These are phyloP conservation scores for Cephalopachus bancanus DNA, from an alignment of 2,797 vertebrate genomes.

Conservation along the genomic window DNA sequence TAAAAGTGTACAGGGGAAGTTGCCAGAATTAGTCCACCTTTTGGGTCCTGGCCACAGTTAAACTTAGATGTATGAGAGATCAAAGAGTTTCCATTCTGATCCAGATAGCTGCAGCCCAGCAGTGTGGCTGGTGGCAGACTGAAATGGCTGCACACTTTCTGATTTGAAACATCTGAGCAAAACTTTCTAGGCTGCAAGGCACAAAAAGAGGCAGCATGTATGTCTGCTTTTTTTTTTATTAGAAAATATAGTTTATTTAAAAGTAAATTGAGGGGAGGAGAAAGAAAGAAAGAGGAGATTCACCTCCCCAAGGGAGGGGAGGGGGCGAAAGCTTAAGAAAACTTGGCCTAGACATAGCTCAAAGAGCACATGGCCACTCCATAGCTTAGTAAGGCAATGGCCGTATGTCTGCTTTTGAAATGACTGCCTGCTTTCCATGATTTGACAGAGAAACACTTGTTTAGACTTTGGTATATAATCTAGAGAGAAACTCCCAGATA, in stretches of 20 bases:
- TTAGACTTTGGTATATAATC: not conserved
- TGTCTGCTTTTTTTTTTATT: slow-evolving; percentile 2
- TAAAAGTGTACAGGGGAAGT: slow-evolving; percentile 80
- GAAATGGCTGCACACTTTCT: slow-evolving; percentile 21
- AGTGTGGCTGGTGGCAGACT: not conserved
- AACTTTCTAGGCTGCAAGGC: not conserved
- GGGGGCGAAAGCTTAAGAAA: too few relatives aligned
- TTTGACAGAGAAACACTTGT: not conserved
- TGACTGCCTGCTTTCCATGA: not conserved
- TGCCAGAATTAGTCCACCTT: slow-evolving; percentile 82
- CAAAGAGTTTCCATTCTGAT: slow-evolving; percentile 81
- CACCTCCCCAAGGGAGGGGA: too few relatives aligned
- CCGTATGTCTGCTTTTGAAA: not conserved
- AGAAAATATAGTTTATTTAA: too few relatives aligned
- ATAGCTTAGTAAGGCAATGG: too few relatives aligned
- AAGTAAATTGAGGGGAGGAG: too few relatives aligned
- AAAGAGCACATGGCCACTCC: too few relatives aligned
- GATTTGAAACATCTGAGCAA: not conserved
- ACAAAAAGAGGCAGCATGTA: not conserved
- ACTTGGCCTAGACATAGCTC: too few relatives aligned
- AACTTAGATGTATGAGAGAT: slow-evolving; percentile 82
- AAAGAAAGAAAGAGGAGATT: too few relatives aligned
- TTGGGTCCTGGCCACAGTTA: slow-evolving; percentile 79
- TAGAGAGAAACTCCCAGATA: not conserved
- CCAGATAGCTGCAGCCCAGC: slow-evolving; percentile 52